Percentiles rank a stretch among this genome's conserved stretches.
phyloP scores from a whole-genome alignment of 2,113 vertebrate genomes.

The Serinus canaria region DNA sequence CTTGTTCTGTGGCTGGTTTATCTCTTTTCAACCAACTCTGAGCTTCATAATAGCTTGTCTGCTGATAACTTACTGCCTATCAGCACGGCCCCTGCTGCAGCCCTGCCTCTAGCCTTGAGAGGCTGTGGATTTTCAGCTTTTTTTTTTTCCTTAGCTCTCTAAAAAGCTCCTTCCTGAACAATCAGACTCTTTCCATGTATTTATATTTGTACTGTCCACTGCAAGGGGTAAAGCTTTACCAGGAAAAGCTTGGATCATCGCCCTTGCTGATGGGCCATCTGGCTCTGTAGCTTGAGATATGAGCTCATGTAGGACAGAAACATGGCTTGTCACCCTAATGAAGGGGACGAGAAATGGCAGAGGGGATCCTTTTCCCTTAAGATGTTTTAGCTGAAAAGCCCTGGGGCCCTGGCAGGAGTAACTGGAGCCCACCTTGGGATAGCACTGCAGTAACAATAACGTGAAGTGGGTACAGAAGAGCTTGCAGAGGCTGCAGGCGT shows the following conservation, averaged over 20 bases:
- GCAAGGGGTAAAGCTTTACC: constrained; percentile 40
- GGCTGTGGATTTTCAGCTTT: neutral
- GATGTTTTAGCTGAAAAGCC: neutral
- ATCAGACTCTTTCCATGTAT: neutral
- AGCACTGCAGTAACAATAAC: neutral
- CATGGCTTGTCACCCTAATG: neutral
- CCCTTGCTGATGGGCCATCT: constrained; percentile 51
- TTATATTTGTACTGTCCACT: constrained; percentile 53
- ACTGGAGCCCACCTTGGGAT: neutral
- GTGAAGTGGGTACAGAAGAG: neutral
- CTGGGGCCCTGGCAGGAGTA: neutral
- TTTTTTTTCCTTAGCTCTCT: neutral
- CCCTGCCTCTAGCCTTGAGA: neutral
- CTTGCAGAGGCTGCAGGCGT: neutral
- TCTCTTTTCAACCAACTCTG: neutral
- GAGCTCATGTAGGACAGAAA: constrained; percentile 43
- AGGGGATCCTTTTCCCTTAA: neutral
- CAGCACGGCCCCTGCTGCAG: neutral
- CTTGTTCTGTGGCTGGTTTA: neutral
- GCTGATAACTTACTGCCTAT: constrained; percentile 15
- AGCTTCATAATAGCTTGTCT: neutral
- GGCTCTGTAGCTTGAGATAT: constrained; percentile 42
- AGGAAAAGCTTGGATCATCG: neutral
- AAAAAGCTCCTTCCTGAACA: constrained; percentile 27
- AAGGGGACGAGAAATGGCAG: neutral